A percentile compares a stretch with the other conserved stretches of the same genome.
Evolutionary conservation across 2,113 vertebrate species (phyloP).

Genomic region (Patagioenas fasciata): DNA sequence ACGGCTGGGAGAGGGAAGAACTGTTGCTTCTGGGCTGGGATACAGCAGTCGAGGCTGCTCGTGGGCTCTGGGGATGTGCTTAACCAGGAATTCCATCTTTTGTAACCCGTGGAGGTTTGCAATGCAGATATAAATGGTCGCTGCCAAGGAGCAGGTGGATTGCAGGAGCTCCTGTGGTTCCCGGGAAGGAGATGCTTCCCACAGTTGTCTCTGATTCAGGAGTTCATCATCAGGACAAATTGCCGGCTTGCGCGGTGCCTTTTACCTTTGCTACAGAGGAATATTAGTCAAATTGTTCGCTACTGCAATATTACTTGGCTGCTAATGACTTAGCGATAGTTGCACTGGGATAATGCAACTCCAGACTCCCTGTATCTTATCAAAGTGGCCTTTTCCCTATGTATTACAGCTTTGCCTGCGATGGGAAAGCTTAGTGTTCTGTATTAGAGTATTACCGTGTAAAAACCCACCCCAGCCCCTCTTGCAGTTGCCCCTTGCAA

Average conservation of each 20-base stretch:
- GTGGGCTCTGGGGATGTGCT: not conserved
- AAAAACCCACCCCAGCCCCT: not conserved
- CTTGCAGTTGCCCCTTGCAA: not conserved
- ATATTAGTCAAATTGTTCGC: slow-evolving; percentile 47
- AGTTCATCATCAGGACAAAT: not conserved
- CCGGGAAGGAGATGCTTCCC: not conserved
- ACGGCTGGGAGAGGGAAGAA: too few relatives aligned
- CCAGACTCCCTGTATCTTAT: not conserved
- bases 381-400: not conserved
- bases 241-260: not conserved
- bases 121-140: not conserved
- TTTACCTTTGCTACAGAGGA: slow-evolving; percentile 35
- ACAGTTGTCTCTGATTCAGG: not conserved
- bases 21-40: not conserved
- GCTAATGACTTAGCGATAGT: slow-evolving; percentile 28
- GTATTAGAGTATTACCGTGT: too few relatives aligned
- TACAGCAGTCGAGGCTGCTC: not conserved
- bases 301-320: slow-evolving; percentile 25
- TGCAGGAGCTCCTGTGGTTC: not conserved
- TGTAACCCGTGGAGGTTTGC: not conserved
- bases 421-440: not conserved
- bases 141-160: not conserved
- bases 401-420: not conserved
- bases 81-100: not conserved
- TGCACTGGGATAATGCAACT: not conserved